Evolutionary conservation across 1,140 invertebrate genomes (phyloP).

Genomic region (Tetranychus cinnabarinus): DNA sequence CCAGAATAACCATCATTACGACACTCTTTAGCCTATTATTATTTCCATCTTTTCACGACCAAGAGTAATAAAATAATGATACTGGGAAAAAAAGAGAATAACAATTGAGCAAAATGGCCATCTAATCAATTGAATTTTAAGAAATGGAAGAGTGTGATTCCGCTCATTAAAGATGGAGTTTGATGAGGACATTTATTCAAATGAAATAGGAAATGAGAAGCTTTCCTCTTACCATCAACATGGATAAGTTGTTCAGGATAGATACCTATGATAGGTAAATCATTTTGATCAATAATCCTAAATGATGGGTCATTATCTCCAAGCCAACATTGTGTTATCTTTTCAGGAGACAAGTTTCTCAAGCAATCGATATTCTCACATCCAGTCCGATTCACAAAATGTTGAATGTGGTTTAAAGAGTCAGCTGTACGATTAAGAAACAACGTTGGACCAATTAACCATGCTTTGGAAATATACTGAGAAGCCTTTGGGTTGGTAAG

Average conservation of each 20-base stretch:
- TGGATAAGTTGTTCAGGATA: constrained; percentile 13
- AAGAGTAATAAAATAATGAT: not conserved
- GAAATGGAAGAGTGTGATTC: no score
- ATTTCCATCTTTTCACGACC: no score
- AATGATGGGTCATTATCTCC: constrained; percentile 14
- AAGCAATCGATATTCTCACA: constrained; percentile 7
- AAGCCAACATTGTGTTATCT: constrained; percentile 9
- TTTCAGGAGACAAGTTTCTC: not conserved
- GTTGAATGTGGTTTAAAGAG: not conserved
- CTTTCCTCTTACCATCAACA: constrained; percentile 11
- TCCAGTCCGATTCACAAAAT: not conserved
- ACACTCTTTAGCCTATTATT: no score
- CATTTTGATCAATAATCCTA: constrained; percentile 14
- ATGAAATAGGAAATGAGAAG: no score
- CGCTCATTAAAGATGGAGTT: no score
- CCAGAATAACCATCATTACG: no score
- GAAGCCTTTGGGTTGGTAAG: constrained; percentile 6
- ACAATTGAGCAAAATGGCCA: no score
- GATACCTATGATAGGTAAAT: constrained; percentile 14
- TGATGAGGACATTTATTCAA: no score
- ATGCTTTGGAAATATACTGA: constrained; percentile 6
- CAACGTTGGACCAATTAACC: constrained; percentile 12
- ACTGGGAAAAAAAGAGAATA: no score
- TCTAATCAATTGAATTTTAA: no score
- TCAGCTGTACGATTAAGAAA: constrained; percentile 6